Evolutionary conservation across 2,888 invertebrate genomes (phyloP).

Genomic region (Zelleria hepariella): DNA sequence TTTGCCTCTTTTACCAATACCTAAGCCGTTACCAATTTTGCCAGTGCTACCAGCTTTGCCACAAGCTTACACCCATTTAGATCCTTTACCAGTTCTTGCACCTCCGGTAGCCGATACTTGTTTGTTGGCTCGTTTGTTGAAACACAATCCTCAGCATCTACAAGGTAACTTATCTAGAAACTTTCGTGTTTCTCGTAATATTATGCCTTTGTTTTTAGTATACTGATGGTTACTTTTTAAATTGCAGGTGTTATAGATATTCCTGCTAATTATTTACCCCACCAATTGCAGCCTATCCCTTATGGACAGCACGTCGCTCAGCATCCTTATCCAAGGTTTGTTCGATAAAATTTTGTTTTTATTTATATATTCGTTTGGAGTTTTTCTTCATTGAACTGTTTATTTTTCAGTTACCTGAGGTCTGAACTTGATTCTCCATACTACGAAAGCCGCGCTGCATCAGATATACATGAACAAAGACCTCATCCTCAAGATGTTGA

Average conservation of each 20-base stretch:
- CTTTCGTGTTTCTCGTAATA: not conserved
- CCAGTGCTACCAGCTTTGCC: not conserved
- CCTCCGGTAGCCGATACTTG: conserved; percentile 35
- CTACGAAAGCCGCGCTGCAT: not conserved
- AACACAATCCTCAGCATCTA: conserved; percentile 31
- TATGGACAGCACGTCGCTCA: not conserved
- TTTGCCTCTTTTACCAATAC: not conserved
- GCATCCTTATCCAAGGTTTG: conserved; percentile 20
- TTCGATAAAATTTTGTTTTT: not conserved
- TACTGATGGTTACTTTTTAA: not conserved
- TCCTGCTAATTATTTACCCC: conserved; percentile 19
- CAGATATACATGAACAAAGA: conserved; percentile 17
- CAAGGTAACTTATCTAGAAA: conserved; percentile 25
- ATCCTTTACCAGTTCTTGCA: conserved; percentile 6
- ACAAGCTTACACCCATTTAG: not conserved
- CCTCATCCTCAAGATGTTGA: conserved; percentile 53
- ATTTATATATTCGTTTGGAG: not conserved
- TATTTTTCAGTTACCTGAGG: not conserved
- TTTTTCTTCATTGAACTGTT: not conserved
- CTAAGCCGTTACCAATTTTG: no score
- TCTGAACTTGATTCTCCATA: not conserved
- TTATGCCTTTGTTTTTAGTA: not conserved
- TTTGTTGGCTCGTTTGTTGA: conserved; percentile 39
- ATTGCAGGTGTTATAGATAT: conserved; percentile 29
- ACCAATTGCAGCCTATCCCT: conserved; percentile 13